Base-by-base conservation (phyloP, 2,113 vertebrate genomes). In the Rynchops niger region DNA sequence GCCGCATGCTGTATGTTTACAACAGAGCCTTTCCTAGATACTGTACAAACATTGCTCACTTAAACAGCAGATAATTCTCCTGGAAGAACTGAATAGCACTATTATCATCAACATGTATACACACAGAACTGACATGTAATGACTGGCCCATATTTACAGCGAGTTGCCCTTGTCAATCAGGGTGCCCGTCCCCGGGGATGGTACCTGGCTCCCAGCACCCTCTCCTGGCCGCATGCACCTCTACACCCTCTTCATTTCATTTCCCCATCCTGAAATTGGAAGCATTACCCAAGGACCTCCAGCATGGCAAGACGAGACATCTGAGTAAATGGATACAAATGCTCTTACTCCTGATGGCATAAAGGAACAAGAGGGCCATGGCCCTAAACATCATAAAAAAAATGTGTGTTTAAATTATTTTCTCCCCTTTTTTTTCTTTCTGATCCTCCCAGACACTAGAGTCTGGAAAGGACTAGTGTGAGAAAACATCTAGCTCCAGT, bases 91-190 rank as follows among this genome's bases (percentile, higher is more conserved):
- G 50, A 82, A 47, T 3, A 79, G 29, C 52, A 30, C 42, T 34
- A 12, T 52, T 63, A 38, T 10, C 36, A 56, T 14, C 67, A 50
- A 70, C 47, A 38, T 62, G 20, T 52, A 62, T 40, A 56, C 34
- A 21, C 0, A 3, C 16, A 23, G 36, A 47, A 49, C 40, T 3
- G 29, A 65, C 69, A 47, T 9, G 23, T 19, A 63, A 69, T 4
- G 56, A 13, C 19, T 55, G 34, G 14, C 56, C 52, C 19, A 1
- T 34, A 38, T 63, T 65, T 50, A 36, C 23, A 52, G 9, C 0
- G 2, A 9, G 27, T 21, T 50, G n/a, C 1, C 1, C 19, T 43
- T 32, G 32, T 19, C 25, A 6, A 3, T 52, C 18, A 0, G 10
- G 45, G 22, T 52, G 40, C 25, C 30, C 50, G 38, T 26, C 32